Percentiles rank a stretch among this genome's conserved stretches.
These are phyloP conservation scores for Struthidea cinerea DNA, from an alignment of 2,113 vertebrate genomes.

Conservation along the genomic window DNA sequence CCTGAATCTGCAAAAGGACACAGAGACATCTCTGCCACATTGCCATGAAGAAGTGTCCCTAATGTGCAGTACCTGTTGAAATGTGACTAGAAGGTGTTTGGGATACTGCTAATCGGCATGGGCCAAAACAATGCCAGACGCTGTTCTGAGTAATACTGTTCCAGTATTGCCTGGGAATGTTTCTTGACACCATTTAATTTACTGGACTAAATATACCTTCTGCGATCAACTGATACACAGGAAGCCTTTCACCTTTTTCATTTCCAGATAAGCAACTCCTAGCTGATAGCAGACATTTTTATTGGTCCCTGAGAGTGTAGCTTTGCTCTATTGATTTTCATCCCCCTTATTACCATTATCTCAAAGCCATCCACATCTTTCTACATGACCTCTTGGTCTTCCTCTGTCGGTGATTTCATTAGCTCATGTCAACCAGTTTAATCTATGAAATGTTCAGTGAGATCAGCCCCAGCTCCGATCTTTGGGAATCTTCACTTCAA, in stretches of 20 bases:
- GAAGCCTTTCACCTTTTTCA: not conserved
- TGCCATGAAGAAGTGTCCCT: not conserved
- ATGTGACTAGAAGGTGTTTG: not conserved
- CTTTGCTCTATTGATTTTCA: slow-evolving; percentile 29
- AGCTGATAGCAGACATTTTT: slow-evolving; percentile 5
- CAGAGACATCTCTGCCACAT: not conserved
- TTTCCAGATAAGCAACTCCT: slow-evolving; percentile 13
- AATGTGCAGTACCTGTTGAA: not conserved
- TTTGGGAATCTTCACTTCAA: not conserved
- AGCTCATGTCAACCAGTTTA: not conserved
- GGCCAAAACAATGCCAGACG: not conserved
- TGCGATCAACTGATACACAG: not conserved
- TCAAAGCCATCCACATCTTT: slow-evolving; percentile 4
- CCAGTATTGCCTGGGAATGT: not conserved
- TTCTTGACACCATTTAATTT: slow-evolving; percentile 1
- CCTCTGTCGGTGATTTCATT: not conserved
- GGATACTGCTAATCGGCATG: not conserved
- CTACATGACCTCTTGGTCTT: not conserved
- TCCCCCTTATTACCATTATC: slow-evolving; percentile 7
- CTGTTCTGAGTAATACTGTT: not conserved
- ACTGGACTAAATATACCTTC: not conserved
- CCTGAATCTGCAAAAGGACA: not conserved
- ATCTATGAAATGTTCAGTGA: not conserved
- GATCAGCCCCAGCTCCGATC: not conserved
- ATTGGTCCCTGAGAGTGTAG: not conserved